Conservation (phyloP, 2,888 invertebrate genomes). For the Axea sp. region DNA sequence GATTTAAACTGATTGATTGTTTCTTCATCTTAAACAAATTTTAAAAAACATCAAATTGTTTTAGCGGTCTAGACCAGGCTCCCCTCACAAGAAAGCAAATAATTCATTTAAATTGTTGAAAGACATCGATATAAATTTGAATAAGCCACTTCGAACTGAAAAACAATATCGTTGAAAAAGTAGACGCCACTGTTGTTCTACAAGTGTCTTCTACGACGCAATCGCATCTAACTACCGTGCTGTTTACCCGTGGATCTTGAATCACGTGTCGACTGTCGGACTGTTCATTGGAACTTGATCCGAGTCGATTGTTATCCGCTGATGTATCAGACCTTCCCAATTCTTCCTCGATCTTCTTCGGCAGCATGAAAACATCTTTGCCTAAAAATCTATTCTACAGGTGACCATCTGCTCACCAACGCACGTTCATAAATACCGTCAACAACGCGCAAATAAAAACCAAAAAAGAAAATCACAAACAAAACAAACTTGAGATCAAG, state of each 20-base stretch:
- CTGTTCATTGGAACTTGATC: slow-evolving; percentile 71
- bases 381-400: slow-evolving; percentile 79
- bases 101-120: too few relatives aligned
- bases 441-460: slow-evolving; percentile 12
- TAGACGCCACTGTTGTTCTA: slow-evolving; percentile 10
- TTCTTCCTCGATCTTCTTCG: slow-evolving; percentile 73
- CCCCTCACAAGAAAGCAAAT: too few relatives aligned
- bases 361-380: slow-evolving; percentile 79
- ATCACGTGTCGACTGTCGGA: slow-evolving; percentile 71
- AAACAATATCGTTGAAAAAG: slow-evolving; percentile 2
- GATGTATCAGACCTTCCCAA: slow-evolving; percentile 70
- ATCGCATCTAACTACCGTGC: slow-evolving; percentile 44
- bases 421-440: slow-evolving; percentile 31
- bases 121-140: neutral
- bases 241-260: slow-evolving; percentile 78
- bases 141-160: slow-evolving; percentile 7
- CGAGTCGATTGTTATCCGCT: slow-evolving; percentile 69
- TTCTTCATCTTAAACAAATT: too few relatives aligned
- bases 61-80: too few relatives aligned
- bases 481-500: slow-evolving; percentile 6
- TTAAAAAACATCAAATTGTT: too few relatives aligned
- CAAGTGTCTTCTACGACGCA: slow-evolving; percentile 25
- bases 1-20: too few relatives aligned
- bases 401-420: slow-evolving; percentile 74
- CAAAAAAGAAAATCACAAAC: neutral